A percentile compares a stretch with the other conserved stretches of the same genome.
These are phyloP conservation scores for Anguilla marmorata DNA, from an alignment of 2,797 vertebrate genomes.

Conservation along the genomic window DNA sequence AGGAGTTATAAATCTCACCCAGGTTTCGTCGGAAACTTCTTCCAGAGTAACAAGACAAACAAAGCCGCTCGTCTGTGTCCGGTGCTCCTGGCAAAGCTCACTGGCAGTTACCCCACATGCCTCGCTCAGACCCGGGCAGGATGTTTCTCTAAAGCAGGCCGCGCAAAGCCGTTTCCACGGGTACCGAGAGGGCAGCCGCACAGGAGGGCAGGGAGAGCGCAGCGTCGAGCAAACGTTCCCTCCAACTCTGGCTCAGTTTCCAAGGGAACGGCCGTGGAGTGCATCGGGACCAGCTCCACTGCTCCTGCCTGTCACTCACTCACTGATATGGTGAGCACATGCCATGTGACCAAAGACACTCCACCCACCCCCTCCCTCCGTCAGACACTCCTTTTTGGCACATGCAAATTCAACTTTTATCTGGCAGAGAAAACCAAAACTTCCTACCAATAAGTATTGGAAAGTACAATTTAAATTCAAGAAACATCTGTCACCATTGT, in stretches of 20 bases:
- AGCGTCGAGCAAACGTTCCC: not conserved
- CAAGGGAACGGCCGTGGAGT: not conserved
- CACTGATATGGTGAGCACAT: not conserved
- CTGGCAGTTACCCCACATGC: not conserved
- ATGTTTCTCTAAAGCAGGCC: not conserved
- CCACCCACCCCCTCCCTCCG: not conserved
- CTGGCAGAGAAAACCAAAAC: not conserved
- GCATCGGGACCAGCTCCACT: not conserved
- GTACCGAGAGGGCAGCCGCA: not conserved
- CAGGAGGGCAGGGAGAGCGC: not conserved
- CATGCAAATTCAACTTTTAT: not conserved
- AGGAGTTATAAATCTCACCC: constrained; percentile 15
- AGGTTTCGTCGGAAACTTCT: not conserved
- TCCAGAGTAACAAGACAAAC: not conserved
- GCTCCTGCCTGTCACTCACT: not conserved
- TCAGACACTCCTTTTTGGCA: not conserved
- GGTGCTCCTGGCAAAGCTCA: not conserved
- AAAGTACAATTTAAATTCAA: not conserved
- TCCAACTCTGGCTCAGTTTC: not conserved
- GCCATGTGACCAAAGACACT: not conserved
- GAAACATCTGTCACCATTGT: not conserved
- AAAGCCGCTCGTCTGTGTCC: not conserved
- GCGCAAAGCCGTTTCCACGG: not conserved
- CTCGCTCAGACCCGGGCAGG: too few relatives aligned
- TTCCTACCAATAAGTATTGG: not conserved